Conservation (phyloP, 2,888 invertebrate genomes). For the Bhutanitis thaidina region DNA sequence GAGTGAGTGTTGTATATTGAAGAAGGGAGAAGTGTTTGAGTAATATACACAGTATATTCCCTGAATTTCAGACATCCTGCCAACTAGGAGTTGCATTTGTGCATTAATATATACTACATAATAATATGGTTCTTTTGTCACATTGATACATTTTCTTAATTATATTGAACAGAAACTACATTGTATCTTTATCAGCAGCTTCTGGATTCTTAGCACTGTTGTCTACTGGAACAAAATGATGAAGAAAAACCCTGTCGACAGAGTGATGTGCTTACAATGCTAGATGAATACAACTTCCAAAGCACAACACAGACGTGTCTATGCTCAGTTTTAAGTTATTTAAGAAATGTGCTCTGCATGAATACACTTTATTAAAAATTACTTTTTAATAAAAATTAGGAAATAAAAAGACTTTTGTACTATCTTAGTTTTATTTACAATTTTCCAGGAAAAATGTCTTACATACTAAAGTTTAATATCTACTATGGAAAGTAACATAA, state of each 20-base stretch:
- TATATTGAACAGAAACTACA: slow-evolving; percentile 86
- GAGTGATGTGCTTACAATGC: slow-evolving; percentile 31
- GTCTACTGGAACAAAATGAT: slow-evolving; percentile 94
- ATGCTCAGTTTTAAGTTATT: slow-evolving; percentile 31
- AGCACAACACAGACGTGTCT: slow-evolving; percentile 22
- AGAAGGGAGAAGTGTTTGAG: no score
- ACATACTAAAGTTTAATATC: slow-evolving; percentile 34
- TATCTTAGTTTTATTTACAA: slow-evolving; percentile 70
- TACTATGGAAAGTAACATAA: slow-evolving; percentile 12
- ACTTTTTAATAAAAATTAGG: slow-evolving; percentile 54
- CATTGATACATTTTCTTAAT: slow-evolving; percentile 27
- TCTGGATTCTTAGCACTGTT: slow-evolving; percentile 95
- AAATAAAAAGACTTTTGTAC: slow-evolving; percentile 57
- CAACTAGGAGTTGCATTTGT: no score
- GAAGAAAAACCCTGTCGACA: slow-evolving; percentile 25
- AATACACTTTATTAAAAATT: slow-evolving; percentile 41
- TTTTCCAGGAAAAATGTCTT: slow-evolving; percentile 42
- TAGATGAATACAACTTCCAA: slow-evolving; percentile 19
- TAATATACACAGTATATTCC: no score
- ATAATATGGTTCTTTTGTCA: no score
- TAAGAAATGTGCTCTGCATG: slow-evolving; percentile 25
- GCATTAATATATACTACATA: no score
- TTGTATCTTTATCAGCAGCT: slow-evolving; percentile 92
- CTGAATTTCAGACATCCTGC: no score
- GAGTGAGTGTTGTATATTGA: no score